A percentile compares a stretch with the other conserved stretches of the same genome.
These are phyloP conservation scores for Bovichtus variegatus DNA, from an alignment of 2,797 vertebrate species.

Conservation along the genomic window DNA sequence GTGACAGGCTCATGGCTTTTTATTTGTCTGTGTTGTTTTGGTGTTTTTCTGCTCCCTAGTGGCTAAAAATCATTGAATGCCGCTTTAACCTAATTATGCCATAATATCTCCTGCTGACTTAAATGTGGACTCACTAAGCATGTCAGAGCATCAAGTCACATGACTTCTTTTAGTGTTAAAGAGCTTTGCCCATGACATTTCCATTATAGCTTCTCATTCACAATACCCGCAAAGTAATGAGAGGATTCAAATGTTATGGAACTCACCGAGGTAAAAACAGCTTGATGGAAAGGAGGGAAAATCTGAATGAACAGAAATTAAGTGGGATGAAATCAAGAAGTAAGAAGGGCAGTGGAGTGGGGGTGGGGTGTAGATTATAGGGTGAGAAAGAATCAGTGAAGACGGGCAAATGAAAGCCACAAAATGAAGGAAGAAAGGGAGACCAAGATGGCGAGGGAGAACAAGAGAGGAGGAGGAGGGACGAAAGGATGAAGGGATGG, in stretches of 20 bases:
- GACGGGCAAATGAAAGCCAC: conserved; percentile 63
- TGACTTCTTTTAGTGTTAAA: conserved; percentile 60
- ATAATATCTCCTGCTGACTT: conserved; percentile 60
- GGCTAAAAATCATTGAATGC: conserved; percentile 4
- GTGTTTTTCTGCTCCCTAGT: conserved; percentile 18
- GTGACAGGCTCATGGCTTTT: background rate
- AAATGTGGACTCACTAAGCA: conserved; percentile 50
- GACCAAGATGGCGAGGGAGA: conserved; percentile 61
- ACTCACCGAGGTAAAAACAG: conserved; percentile 57
- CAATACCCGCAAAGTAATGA: conserved; percentile 63
- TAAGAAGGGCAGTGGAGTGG: conserved; percentile 53
- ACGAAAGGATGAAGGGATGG: conserved; percentile 76
- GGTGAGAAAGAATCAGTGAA: conserved; percentile 64
- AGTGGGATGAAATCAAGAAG: conserved; percentile 84
- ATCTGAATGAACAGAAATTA: conserved; percentile 83
- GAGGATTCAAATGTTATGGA: conserved; percentile 70
- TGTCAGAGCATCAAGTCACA: conserved; percentile 64
- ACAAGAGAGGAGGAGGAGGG: conserved; percentile 66
- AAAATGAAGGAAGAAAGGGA: conserved; percentile 77
- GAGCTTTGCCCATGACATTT: conserved; percentile 59
- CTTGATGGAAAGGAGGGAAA: conserved; percentile 83
- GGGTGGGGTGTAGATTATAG: conserved; percentile 60
- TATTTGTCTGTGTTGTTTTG: conserved; percentile 3
- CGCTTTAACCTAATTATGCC: conserved; percentile 52
- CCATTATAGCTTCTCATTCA: conserved; percentile 59